These are phyloP conservation scores for Oxycera nigricornis DNA, from an alignment of 2,888 invertebrate genomes.

Conservation along the genomic window DNA sequence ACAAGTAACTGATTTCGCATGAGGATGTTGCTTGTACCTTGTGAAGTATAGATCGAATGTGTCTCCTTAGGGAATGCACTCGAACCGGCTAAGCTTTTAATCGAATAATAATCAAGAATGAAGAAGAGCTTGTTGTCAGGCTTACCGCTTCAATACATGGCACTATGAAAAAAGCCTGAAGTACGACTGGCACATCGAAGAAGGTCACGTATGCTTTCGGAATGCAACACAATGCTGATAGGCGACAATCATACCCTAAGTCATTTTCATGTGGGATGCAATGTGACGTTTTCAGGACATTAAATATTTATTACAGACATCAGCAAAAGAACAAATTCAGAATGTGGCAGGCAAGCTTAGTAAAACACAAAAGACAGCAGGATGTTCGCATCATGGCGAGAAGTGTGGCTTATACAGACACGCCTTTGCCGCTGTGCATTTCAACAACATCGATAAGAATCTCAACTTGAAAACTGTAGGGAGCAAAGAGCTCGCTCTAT, in stretches of 20 bases:
- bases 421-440: constrained; percentile 10
- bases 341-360: neutral
- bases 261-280: neutral
- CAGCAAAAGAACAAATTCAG: neutral
- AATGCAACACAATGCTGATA: neutral
- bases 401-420: neutral
- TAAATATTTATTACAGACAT: constrained; percentile 15
- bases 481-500: neutral
- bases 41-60: too few relatives aligned
- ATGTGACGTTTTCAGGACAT: neutral
- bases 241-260: neutral
- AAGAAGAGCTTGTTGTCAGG: neutral
- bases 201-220: neutral
- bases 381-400: neutral
- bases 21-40: too few relatives aligned
- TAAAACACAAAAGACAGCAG: neutral
- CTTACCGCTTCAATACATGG: neutral
- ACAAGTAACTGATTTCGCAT: too few relatives aligned
- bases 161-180: neutral
- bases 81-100: neutral
- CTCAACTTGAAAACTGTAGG: neutral
- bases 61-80: neutral
- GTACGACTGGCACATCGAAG: neutral
- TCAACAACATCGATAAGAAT: neutral
- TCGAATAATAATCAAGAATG: too few relatives aligned